These are phyloP conservation scores for Drosophila vallismaia DNA, from an alignment of 2,888 invertebrate genomes.

Conservation along the genomic window DNA sequence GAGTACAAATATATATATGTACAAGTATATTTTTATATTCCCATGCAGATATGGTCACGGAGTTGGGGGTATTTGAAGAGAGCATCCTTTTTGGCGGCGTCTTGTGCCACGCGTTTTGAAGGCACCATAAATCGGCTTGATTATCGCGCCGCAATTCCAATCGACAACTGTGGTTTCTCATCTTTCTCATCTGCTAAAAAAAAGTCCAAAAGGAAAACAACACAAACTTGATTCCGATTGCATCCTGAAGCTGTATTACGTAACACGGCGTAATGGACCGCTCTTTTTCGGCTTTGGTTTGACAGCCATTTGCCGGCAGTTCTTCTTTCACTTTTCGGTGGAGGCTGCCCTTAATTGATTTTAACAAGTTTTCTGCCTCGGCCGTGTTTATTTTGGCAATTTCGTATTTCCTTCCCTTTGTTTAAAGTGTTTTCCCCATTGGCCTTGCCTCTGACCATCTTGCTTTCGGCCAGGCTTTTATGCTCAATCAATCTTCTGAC, in stretches of 20 bases:
- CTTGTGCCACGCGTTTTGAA: conserved; percentile 67
- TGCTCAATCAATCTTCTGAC: conserved; percentile 63
- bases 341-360: conserved; percentile 47
- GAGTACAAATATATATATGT: neutral
- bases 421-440: conserved; percentile 32
- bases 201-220: neutral
- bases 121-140: conserved; percentile 71
- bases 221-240: conserved; percentile 33
- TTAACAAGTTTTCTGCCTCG: conserved; percentile 45
- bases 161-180: conserved; percentile 42
- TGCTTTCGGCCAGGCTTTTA: conserved; percentile 33
- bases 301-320: conserved; percentile 54
- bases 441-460: conserved; percentile 41
- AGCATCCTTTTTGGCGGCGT: conserved; percentile 62
- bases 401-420: conserved; percentile 32
- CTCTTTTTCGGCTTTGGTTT: conserved; percentile 16
- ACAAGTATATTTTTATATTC: conserved; percentile 7
- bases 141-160: conserved; percentile 63
- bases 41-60: conserved; percentile 20
- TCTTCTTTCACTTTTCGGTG: conserved; percentile 63
- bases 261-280: conserved; percentile 37
- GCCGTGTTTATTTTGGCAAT: conserved; percentile 33
- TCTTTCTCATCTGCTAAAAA: conserved; percentile 40
- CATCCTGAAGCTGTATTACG: conserved; percentile 45
- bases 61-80: conserved; percentile 20